Conservation (phyloP, 2,113 vertebrate genomes). For the Rhinichthys klamathensis region DNA sequence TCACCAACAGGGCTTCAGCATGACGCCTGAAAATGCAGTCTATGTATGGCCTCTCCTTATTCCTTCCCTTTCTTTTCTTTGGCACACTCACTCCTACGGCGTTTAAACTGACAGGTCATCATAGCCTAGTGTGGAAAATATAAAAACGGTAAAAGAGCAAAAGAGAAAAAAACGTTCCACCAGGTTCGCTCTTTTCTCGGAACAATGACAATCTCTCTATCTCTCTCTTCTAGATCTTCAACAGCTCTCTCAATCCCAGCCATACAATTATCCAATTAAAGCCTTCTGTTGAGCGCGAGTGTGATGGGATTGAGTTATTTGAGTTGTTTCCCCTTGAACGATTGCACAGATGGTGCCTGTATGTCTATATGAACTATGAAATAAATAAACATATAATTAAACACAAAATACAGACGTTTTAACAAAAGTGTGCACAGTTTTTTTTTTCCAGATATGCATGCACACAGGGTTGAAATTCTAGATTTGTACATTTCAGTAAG, state of each 20-base stretch:
- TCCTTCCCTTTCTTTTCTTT: background rate
- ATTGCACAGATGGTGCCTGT: background rate
- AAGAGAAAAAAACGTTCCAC: background rate
- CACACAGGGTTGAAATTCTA: background rate
- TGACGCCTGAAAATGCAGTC: background rate
- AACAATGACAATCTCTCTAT: constrained; percentile 5
- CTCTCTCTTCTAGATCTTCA: background rate
- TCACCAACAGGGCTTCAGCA: background rate
- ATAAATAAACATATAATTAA: background rate
- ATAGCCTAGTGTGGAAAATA: constrained; percentile 1
- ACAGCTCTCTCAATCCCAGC: constrained; percentile 4
- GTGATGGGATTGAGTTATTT: constrained; percentile 23
- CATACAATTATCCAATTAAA: constrained; percentile 28
- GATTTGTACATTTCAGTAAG: background rate
- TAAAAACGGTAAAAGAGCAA: background rate
- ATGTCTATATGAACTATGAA: background rate
- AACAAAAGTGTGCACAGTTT: background rate
- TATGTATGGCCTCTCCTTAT: background rate
- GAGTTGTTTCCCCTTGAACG: background rate
- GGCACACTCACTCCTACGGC: background rate
- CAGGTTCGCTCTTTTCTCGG: background rate
- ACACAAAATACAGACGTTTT: background rate
- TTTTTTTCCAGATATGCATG: background rate
- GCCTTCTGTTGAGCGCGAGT: background rate
- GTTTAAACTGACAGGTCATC: constrained; percentile 5